Conservation (phyloP, 2,113 vertebrate genomes). For the Dendrocopos noguchii region DNA sequence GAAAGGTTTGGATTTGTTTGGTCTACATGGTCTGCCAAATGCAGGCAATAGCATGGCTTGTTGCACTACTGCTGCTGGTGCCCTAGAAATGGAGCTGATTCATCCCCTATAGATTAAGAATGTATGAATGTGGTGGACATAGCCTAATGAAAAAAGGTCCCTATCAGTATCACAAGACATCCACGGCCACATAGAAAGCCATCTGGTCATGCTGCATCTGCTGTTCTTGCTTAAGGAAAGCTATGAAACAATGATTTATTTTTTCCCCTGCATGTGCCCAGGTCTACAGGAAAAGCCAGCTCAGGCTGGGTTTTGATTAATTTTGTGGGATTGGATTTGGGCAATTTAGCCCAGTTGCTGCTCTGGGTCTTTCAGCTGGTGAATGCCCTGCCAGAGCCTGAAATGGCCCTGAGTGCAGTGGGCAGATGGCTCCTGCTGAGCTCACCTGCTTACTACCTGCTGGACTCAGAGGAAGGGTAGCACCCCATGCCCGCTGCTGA, state of each 20-base stretch:
- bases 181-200: not conserved
- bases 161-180: not conserved
- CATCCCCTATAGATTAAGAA: not conserved
- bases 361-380: not conserved
- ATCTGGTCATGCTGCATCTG: not conserved
- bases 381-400: not conserved
- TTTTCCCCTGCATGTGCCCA: no score
- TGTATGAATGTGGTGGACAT: not conserved
- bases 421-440: not conserved
- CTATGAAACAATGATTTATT: not conserved
- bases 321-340: not conserved
- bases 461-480: not conserved
- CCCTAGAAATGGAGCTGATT: not conserved
- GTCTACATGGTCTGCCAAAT: not conserved
- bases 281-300: not conserved
- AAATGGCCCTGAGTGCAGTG: not conserved
- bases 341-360: not conserved
- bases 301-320: not conserved
- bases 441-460: not conserved
- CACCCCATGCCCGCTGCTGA: not conserved
- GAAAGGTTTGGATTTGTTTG: not conserved
- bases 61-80: accelerated
- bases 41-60: not conserved
- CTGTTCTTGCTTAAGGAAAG: not conserved
- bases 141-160: not conserved